phyloP scores from a whole-genome alignment of 2,113 vertebrate species.

The Hiodon tergisus region DNA sequence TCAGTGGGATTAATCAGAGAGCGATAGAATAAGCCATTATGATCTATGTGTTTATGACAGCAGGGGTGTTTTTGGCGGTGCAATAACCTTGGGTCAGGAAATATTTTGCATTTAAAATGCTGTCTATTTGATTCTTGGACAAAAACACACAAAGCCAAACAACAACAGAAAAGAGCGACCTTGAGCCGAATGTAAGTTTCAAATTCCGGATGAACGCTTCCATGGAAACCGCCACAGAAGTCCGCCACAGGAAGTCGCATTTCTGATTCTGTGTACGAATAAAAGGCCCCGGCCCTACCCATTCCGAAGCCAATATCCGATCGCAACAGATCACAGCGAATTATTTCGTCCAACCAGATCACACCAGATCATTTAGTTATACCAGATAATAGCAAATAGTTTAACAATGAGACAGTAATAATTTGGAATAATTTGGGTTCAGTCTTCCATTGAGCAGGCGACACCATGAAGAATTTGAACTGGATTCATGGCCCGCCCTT shows the following conservation, averaged over 20 bases:
- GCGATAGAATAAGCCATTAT: background rate
- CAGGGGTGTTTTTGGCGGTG: no score
- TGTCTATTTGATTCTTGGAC: background rate
- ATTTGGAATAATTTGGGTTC: no score
- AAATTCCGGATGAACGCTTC: background rate
- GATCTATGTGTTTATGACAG: slow-evolving; percentile 3
- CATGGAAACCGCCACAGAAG: background rate
- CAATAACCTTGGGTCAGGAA: background rate
- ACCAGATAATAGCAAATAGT: no score
- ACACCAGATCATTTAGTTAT: no score
- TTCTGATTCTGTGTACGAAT: background rate
- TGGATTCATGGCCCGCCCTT: no score
- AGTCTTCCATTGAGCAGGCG: no score
- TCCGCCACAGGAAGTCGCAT: background rate
- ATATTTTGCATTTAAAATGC: background rate
- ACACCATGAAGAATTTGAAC: no score
- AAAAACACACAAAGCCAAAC: background rate
- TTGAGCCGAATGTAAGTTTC: slow-evolving; percentile 10
- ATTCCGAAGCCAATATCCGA: background rate
- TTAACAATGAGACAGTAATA: no score
- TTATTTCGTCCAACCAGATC: no score
- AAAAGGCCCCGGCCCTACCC: background rate
- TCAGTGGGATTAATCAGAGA: background rate
- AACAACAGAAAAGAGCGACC: background rate
- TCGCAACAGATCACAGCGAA: no score